These are phyloP conservation scores for Phoeniculus purpureus DNA, from an alignment of 2,797 vertebrate species.

Conservation along the genomic window DNA sequence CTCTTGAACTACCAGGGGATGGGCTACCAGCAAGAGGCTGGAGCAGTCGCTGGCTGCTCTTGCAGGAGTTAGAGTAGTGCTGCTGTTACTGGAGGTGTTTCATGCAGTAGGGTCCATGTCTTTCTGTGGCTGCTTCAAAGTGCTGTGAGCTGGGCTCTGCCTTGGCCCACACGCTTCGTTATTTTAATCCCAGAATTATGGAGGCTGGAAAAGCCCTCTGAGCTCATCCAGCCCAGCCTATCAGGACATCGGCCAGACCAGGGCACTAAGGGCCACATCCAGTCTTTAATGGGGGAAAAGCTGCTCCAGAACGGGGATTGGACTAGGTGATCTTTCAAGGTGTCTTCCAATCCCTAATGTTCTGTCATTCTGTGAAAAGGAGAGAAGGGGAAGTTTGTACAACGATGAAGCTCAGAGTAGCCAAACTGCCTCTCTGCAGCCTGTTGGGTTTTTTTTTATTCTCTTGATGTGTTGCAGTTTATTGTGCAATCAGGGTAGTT, in stretches of 20 bases:
- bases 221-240: too few species aligned
- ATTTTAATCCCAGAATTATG: neutral
- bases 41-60: neutral
- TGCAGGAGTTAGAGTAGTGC: neutral
- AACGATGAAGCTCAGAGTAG: neutral
- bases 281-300: too few species aligned
- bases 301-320: too few species aligned
- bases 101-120: fast-evolving
- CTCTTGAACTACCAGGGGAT: neutral
- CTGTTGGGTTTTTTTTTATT: neutral
- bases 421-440: neutral
- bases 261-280: too few species aligned
- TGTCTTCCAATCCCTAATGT: too few species aligned
- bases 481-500: neutral
- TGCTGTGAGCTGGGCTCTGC: neutral
- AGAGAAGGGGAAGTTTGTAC: neutral
- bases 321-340: too few species aligned
- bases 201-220: too few species aligned
- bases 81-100: neutral
- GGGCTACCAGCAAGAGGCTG: neutral
- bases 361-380: too few species aligned
- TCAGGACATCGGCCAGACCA: too few species aligned
- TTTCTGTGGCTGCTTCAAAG: neutral
- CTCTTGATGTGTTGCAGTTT: neutral
- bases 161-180: neutral